Evolutionary conservation across 92 coral and sea anemone species (phyloP), one percentile per base, ranked within the genome.

Genomic region (Actinostola sp.): DNA sequence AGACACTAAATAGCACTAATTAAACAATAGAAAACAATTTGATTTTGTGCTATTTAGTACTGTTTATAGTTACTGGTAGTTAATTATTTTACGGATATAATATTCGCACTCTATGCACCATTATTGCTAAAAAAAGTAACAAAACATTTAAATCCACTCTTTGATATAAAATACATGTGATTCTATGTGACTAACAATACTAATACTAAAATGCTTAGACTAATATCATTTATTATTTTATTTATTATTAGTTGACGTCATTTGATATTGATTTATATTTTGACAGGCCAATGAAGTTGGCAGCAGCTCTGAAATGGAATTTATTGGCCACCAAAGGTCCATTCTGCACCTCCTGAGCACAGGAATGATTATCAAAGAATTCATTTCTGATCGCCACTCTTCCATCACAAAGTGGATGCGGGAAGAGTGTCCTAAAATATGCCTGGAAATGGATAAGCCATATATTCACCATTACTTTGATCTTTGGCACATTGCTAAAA

Each of bases 231-330:
- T 49, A 49, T 49, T 49, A 49, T 5, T 6, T 6, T 49, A 7
- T 15, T 49, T 16, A 49, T 49, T 17, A 15, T 49, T 15, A 6
- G 55, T 17, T 9, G 21, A 56, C 15, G 32, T 56, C 24, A 4
- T 19, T n/a, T n/a, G n/a, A n/a, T 3, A 51, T 51, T 19, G 4
- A 28, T 21, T 63, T 21, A 16, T 63, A 43, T 63, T 9, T 39
- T 43, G 31, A 21, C 34, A 82, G 88, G 88, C 77, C 32, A 82
- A 82, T 71, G 74, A 82, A 51, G 82, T 81, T 55, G 88, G 87
- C 32, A 82, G 82, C 23, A 82, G 87, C 43, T 57, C 87, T 3
- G 66, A 58, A 1, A 82, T 67, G 82, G 88, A 82, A 45, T 61
- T 63, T 25, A 55, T 82, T 32, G 82, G 77, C 28, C 76, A 67